These are phyloP conservation scores for Caloenas nicobarica DNA, from an alignment of 2,113 vertebrate species.

Conservation along the genomic window DNA sequence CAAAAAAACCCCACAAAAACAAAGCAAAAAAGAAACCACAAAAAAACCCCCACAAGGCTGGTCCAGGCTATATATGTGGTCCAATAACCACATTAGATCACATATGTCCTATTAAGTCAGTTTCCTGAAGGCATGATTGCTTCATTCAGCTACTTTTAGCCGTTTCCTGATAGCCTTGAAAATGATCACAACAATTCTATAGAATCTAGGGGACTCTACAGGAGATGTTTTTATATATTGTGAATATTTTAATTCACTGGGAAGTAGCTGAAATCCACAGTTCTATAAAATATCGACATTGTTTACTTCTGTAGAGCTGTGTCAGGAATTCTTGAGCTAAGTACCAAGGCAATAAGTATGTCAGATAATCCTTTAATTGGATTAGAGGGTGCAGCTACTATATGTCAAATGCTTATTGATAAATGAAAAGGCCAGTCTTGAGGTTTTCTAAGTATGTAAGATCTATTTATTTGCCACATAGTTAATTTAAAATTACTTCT, in stretches of 20 bases:
- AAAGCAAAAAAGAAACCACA: no score
- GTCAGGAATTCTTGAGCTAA: conserved; percentile 48
- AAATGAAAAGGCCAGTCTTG: conserved; percentile 48
- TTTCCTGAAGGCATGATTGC: not conserved
- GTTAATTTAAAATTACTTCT: conserved; percentile 69
- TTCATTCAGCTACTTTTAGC: not conserved
- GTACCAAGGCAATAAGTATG: conserved; percentile 39
- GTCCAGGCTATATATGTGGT: not conserved
- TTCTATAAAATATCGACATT: conserved; percentile 33
- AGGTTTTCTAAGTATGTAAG: conserved; percentile 54
- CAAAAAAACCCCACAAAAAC: no score
- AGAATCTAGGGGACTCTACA: not conserved
- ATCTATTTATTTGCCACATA: conserved; percentile 63
- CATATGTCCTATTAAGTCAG: not conserved
- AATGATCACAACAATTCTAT: not conserved
- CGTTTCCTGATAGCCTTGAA: not conserved
- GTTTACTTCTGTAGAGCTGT: conserved; percentile 2
- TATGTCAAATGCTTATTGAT: conserved; percentile 67
- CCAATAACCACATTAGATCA: not conserved
- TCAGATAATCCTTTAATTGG: conserved; percentile 73
- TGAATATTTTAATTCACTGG: not conserved
- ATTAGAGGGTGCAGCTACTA: conserved; percentile 53
- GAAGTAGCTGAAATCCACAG: conserved; percentile 12
- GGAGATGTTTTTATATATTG: not conserved
- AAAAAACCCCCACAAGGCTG: not conserved